Evolutionary conservation across 2,888 invertebrate species (phyloP).

Genomic region (Euphydryas editha): DNA sequence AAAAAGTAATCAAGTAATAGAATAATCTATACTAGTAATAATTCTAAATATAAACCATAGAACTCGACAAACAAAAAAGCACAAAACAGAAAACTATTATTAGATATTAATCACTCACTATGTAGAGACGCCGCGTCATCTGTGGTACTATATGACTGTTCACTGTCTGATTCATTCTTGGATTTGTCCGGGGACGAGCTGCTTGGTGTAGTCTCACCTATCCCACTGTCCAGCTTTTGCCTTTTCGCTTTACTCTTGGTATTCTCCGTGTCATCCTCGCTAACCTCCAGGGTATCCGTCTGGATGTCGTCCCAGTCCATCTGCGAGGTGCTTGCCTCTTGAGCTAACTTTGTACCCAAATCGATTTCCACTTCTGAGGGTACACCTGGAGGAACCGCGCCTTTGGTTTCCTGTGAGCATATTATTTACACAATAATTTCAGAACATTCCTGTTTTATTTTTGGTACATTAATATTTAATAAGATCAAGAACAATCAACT

Average conservation of each 20-base stretch:
- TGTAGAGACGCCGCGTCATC: constrained; percentile 3
- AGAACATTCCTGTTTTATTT: neutral
- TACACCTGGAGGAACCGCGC: constrained; percentile 25
- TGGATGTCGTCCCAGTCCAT: constrained; percentile 39
- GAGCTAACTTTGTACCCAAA: constrained; percentile 23
- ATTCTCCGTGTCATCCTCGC: constrained; percentile 35
- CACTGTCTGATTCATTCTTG: constrained; percentile 41
- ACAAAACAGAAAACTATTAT: no score
- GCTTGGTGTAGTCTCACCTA: constrained; percentile 72
- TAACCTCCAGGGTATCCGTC: constrained; percentile 26
- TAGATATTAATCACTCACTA: neutral
- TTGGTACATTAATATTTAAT: no score
- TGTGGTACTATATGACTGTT: constrained; percentile 8
- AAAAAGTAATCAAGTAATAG: no score
- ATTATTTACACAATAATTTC: neutral
- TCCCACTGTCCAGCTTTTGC: constrained; percentile 86
- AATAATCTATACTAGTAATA: no score
- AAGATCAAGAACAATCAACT: no score
- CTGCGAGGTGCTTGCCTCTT: constrained; percentile 19
- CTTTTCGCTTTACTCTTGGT: constrained; percentile 56
- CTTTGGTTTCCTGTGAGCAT: constrained; percentile 17
- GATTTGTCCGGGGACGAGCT: constrained; percentile 51
- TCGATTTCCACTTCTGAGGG: constrained; percentile 42
- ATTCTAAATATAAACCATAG: no score
- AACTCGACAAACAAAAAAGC: no score